Conservation (phyloP, 2,797 vertebrate species). For the Smutsia gigantea region DNA sequence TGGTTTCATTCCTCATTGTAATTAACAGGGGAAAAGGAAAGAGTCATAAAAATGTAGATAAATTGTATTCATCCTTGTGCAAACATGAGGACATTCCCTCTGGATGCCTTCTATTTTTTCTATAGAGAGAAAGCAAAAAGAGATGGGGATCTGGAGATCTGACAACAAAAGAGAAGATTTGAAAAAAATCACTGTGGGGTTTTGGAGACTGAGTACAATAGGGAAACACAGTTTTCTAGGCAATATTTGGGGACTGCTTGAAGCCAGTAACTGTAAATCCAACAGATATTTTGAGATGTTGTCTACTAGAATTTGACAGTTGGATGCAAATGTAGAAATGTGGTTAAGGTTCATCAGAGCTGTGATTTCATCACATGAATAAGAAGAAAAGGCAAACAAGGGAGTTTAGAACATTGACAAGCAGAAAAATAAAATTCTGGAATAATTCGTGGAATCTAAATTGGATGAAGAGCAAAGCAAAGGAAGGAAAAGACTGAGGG, state of each 20-base stretch:
- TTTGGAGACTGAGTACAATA: not conserved
- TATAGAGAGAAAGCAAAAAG: not conserved
- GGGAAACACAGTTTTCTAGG: not conserved
- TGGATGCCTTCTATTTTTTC: not conserved
- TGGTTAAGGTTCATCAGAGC: not conserved
- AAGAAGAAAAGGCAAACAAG: not conserved
- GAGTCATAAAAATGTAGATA: not conserved
- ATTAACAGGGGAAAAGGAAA: not conserved
- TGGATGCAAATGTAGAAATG: not conserved
- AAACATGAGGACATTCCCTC: not conserved
- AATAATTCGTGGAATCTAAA: not conserved
- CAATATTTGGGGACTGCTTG: not conserved
- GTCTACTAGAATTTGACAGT: not conserved
- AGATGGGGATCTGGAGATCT: not conserved
- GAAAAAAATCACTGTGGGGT: not conserved
- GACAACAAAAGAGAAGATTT: not conserved
- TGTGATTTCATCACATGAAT: not conserved
- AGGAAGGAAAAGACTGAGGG: not conserved
- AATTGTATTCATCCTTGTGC: not conserved
- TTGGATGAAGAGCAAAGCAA: slow-evolving; percentile 8
- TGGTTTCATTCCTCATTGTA: not conserved
- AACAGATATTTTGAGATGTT: not conserved
- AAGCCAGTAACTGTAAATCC: not conserved
- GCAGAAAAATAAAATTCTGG: not conserved
- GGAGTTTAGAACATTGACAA: not conserved